Percentiles rank a stretch among this genome's conserved stretches.
Conservation (phyloP, 2,113 vertebrate genomes). For the Rostratula benghalensis region DNA sequence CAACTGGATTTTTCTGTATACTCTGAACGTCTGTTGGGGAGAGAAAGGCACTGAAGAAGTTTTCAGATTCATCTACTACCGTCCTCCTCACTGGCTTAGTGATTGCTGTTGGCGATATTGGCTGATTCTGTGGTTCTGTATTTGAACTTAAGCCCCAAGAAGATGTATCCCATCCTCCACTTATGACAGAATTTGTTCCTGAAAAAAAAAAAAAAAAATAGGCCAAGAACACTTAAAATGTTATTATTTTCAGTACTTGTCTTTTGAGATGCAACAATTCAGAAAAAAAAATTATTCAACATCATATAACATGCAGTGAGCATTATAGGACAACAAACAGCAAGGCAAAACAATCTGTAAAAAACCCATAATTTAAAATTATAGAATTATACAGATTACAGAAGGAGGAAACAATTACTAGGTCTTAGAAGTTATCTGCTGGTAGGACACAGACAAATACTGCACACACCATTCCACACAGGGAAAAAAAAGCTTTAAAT, state of each 20-base stretch:
- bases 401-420: not conserved
- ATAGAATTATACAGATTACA: not conserved
- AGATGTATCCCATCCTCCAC: slow-evolving; percentile 91
- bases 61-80: slow-evolving; percentile 94
- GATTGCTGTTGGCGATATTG: slow-evolving; percentile 85
- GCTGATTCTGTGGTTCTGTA: slow-evolving; percentile 72
- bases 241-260: not conserved
- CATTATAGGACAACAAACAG: not conserved
- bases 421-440: not conserved
- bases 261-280: not conserved
- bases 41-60: slow-evolving; percentile 96
- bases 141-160: slow-evolving; percentile 88
- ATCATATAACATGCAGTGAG: not conserved
- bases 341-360: not conserved
- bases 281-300: not conserved
- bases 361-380: not conserved
- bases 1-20: slow-evolving; percentile 81
- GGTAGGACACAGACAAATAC: not conserved
- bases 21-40: slow-evolving; percentile 78
- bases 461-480: not conserved
- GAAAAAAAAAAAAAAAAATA: not conserved
- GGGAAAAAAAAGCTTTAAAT: not conserved
- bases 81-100: slow-evolving; percentile 95
- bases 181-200: slow-evolving; percentile 79
- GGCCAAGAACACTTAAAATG: not conserved